These are phyloP conservation scores for Rhabdomys pumilio DNA, from an alignment of 2,797 vertebrate species.

Conservation along the genomic window DNA sequence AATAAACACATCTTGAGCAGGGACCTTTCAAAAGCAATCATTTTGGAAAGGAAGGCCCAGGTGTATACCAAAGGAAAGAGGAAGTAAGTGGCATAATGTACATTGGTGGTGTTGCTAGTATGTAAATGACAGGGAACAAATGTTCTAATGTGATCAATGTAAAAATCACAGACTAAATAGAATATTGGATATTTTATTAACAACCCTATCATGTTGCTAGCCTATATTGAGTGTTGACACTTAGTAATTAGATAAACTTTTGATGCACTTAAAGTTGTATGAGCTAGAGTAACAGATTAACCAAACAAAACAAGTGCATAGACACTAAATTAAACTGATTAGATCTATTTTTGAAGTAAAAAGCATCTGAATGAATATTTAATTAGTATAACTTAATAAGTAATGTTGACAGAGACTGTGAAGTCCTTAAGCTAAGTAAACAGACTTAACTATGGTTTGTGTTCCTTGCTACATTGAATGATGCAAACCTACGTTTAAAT, in stretches of 20 bases:
- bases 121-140: neutral
- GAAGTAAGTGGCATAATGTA: neutral
- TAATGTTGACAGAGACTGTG: neutral
- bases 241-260: neutral
- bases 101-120: neutral
- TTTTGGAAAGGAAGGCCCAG: neutral
- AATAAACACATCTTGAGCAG: neutral
- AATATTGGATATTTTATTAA: neutral
- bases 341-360: neutral
- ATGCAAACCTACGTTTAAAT: neutral
- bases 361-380: neutral
- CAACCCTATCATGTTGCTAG: neutral
- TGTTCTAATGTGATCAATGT: neutral
- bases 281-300: neutral
- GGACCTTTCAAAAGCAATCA: neutral
- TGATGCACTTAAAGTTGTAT: constrained; percentile 11
- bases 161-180: neutral
- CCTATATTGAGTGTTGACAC: neutral
- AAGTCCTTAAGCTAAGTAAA: neutral
- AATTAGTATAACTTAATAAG: neutral
- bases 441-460: neutral
- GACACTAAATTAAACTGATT: neutral
- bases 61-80: neutral
- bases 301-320: neutral
- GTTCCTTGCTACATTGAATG: neutral